Evolutionary conservation across 1,140 invertebrate genomes (phyloP).

Genomic region (Eufriesea mexicana): DNA sequence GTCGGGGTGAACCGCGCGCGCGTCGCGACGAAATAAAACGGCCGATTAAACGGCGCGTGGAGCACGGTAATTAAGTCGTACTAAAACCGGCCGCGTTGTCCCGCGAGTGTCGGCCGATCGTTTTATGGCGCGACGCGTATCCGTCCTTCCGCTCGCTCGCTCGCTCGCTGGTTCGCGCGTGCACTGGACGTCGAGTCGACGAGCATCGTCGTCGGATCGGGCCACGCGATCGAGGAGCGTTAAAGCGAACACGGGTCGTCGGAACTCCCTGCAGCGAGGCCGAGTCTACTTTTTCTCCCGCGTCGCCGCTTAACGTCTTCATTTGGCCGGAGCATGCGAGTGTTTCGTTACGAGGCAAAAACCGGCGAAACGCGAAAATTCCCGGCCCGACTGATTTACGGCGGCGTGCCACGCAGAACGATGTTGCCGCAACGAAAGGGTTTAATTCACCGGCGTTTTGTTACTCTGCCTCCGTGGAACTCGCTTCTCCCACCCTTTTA

Average conservation of each 20-base stretch:
- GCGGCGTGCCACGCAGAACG: conserved; percentile 70
- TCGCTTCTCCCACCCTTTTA: conserved; percentile 17
- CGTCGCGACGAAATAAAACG: conserved; percentile 44
- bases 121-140: conserved; percentile 67
- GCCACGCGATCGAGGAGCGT: background rate
- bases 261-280: conserved; percentile 16
- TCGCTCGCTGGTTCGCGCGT: no score
- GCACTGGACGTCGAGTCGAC: no score
- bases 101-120: conserved; percentile 61
- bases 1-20: background rate
- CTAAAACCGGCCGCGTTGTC: conserved; percentile 70
- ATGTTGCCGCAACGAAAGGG: conserved; percentile 79
- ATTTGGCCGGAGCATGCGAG: conserved; percentile 53
- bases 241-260: conserved; percentile 14
- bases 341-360: conserved; percentile 64
- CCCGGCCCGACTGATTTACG: conserved; percentile 74
- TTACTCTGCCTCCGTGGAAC: conserved; percentile 12
- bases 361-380: conserved; percentile 74
- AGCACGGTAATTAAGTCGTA: conserved; percentile 76
- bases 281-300: conserved; percentile 4
- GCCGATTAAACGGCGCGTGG: conserved; percentile 59
- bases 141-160: no score
- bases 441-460: conserved; percentile 66
- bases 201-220: no score
- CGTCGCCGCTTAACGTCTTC: conserved; percentile 67